Conservation (phyloP, 2,888 invertebrate genomes). For the Acrobeloides nanus region DNA sequence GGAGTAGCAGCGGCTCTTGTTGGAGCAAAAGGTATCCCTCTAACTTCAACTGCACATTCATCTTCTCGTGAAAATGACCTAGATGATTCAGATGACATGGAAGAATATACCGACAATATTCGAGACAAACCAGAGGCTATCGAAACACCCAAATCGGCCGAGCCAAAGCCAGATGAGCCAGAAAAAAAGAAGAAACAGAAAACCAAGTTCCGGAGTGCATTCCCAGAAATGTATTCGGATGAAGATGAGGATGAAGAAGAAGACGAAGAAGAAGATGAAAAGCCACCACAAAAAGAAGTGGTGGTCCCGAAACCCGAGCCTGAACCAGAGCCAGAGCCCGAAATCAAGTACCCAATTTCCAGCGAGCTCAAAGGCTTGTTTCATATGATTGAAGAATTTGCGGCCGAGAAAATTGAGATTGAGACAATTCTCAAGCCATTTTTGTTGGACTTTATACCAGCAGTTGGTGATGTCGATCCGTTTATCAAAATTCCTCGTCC, state of each 20-base stretch:
- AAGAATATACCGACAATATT: background rate
- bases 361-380: conserved; percentile 24
- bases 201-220: background rate
- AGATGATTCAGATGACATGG: background rate
- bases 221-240: background rate
- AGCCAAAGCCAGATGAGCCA: too few species aligned
- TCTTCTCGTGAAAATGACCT: conserved; percentile 1
- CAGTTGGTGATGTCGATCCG: conserved; percentile 95
- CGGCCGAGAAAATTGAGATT: conserved; percentile 21
- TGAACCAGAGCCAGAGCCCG: background rate
- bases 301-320: background rate
- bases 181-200: background rate
- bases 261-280: too few species aligned
- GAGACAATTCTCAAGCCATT: conserved; percentile 20
- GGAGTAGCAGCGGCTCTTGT: conserved; percentile 16
- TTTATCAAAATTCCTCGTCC: conserved; percentile 81
- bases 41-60: background rate
- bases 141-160: too few species aligned
- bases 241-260: conserved; percentile 1
- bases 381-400: conserved; percentile 21
- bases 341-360: conserved; percentile 10
- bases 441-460: conserved; percentile 76
- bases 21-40: background rate
- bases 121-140: too few species aligned
- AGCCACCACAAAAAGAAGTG: background rate